Evolutionary conservation across 2,888 invertebrate species (phyloP), one percentile per base, ranked within the genome.

Genomic region (Acrobasis repandana): DNA sequence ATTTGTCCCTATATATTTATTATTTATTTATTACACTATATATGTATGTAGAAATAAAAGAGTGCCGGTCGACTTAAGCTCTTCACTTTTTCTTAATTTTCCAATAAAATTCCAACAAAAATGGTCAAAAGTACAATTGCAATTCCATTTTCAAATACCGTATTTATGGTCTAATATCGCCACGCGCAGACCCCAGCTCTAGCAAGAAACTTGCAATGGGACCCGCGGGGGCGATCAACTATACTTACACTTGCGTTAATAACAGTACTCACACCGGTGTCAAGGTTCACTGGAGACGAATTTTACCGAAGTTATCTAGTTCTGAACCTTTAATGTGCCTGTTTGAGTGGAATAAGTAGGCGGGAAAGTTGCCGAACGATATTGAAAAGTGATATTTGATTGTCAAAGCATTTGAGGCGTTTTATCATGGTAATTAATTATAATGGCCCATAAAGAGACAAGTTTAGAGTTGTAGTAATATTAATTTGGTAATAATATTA

Each of bases 201-300:
- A 63, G 67, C 70, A 73, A 78, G 71, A 73, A 83, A 80, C 78
- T 79, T 77, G 77, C 76, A 78, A 86, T 80, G 83, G 79, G 76
- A 63, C 86, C 80, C 86, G 63, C 61, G 85, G 76, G 86, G 60
- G 72, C 83, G 74, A 87, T 86, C 81, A 73, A 84, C 83, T 76
- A 81, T 76, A 85, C 80, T 83, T 85, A 84, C 75, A 79, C 79
- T 73, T 77, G 73, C 76, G 79, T 77, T 81, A 82, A 79, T 82
- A 82, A 79, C 77, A 75, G 71, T 68, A 72, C 71, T 74, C 74
- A 69, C 72, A 70, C 75, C 75, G 72, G 74, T 77, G 82, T 82
- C 80, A 83, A 78, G 83, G 79, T 79, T 75, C 77, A 70, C 68
- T 74, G 70, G 79, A 79, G 79, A 80, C 76, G 72, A 80, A 79